phyloP scores from a whole-genome alignment of 2,888 invertebrate species.

The Brenthis ino region DNA sequence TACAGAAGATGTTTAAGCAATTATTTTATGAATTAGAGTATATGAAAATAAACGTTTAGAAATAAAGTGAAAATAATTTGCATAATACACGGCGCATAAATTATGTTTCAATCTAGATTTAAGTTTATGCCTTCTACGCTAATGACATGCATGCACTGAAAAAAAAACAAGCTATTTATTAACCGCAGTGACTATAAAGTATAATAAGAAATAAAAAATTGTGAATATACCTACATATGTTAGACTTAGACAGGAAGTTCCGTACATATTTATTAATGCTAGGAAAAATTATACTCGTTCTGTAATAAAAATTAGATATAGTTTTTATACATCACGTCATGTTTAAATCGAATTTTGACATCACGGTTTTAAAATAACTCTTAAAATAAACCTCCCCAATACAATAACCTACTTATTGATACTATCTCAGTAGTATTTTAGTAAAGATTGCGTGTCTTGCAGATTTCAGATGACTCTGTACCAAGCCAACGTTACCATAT shows the following conservation, averaged over 20 bases:
- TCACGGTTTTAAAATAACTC: no score
- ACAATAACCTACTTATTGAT: no score
- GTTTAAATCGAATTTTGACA: no score
- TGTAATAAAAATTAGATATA: no score
- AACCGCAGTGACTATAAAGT: conserved; percentile 25
- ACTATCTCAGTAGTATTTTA: no score
- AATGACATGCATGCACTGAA: conserved; percentile 37
- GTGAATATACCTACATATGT: neutral
- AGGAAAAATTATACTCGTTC: no score
- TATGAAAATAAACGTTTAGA: conserved; percentile 30
- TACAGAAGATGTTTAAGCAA: neutral
- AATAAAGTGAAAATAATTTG: conserved; percentile 39
- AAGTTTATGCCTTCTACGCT: conserved; percentile 41
- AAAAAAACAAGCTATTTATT: conserved; percentile 32
- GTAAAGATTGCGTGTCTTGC: no score
- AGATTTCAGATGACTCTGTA: no score
- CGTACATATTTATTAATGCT: no score
- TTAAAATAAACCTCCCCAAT: no score
- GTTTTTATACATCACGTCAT: no score
- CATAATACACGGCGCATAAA: conserved; percentile 44
- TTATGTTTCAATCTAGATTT: conserved; percentile 44
- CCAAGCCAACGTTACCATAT: no score
- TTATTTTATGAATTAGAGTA: conserved; percentile 2
- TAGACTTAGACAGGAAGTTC: neutral
- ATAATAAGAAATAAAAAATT: conserved; percentile 8